Evolutionary conservation across 2,888 invertebrate genomes (phyloP).

Genomic region (Pterostichus madidus): DNA sequence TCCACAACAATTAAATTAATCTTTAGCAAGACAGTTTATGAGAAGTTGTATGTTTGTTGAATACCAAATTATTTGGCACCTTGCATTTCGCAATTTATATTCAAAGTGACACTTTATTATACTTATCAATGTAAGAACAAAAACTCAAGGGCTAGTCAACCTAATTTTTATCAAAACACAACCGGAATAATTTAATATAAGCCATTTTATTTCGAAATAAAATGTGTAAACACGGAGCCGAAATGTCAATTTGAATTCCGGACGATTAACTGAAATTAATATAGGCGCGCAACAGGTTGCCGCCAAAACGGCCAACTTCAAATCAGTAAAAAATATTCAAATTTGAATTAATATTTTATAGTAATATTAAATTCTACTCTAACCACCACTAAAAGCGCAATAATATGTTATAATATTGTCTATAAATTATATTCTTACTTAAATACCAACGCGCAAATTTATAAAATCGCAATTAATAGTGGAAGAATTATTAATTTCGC

Average conservation of each 20-base stretch:
- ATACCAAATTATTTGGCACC: constrained; percentile 27
- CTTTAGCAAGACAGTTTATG: constrained; percentile 3
- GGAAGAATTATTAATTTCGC: not conserved
- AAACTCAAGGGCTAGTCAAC: constrained; percentile 37
- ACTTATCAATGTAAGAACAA: constrained; percentile 30
- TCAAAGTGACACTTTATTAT: constrained; percentile 24
- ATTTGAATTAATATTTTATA: too few relatives aligned
- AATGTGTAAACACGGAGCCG: not conserved
- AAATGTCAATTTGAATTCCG: not conserved
- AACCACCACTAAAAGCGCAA: not conserved
- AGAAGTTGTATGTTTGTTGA: not conserved
- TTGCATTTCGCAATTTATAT: constrained; percentile 44
- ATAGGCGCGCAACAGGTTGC: too few relatives aligned
- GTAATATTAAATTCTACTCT: not conserved
- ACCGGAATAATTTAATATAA: constrained; percentile 22
- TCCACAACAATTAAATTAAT: not conserved
- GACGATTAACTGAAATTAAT: not conserved
- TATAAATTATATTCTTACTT: too few relatives aligned
- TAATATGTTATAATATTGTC: too few relatives aligned
- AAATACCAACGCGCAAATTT: too few relatives aligned
- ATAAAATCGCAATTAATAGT: too few relatives aligned
- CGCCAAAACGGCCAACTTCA: too few relatives aligned
- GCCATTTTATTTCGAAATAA: not conserved
- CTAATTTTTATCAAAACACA: constrained; percentile 33
- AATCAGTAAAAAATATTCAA: too few relatives aligned